Conservation (phyloP, 2,797 vertebrate genomes). For the Mus minutoides region DNA sequence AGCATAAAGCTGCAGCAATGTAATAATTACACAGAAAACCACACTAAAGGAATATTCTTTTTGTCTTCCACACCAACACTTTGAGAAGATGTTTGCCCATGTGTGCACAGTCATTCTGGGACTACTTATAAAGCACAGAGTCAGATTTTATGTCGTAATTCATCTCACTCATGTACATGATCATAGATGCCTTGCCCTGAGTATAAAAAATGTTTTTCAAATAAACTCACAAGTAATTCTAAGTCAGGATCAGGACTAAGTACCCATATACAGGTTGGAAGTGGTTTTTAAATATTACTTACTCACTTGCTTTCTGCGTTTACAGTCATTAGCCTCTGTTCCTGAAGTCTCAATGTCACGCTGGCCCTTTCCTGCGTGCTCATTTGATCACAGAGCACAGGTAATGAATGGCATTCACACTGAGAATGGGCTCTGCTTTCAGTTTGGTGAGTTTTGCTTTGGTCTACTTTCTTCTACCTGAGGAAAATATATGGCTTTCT, state of each 20-base stretch:
- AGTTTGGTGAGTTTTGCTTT: constrained; percentile 45
- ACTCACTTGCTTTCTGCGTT: not conserved
- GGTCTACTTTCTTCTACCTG: constrained; percentile 23
- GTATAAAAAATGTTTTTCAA: constrained; percentile 15
- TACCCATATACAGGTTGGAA: not conserved
- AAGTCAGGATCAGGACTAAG: constrained; percentile 36
- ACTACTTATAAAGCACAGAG: not conserved
- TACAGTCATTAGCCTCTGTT: constrained; percentile 50
- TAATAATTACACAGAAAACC: constrained; percentile 25
- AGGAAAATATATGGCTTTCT: constrained; percentile 33
- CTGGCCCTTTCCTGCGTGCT: constrained; percentile 34
- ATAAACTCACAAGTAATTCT: not conserved
- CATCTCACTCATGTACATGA: not conserved
- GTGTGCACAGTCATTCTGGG: not conserved
- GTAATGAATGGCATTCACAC: constrained; percentile 61
- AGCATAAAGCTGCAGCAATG: not conserved
- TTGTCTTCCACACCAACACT: not conserved
- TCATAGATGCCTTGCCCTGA: not conserved
- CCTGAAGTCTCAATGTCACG: constrained; percentile 69
- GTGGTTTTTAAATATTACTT: not conserved
- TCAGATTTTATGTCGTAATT: not conserved
- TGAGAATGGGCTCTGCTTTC: constrained; percentile 47
- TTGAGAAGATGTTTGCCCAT: not conserved
- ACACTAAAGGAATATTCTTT: not conserved
- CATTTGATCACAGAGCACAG: constrained; percentile 62